Evolutionary conservation across 2,888 invertebrate species (phyloP), one percentile per base, ranked within the genome.

Genomic region (Eumacrocentrus americanus): DNA sequence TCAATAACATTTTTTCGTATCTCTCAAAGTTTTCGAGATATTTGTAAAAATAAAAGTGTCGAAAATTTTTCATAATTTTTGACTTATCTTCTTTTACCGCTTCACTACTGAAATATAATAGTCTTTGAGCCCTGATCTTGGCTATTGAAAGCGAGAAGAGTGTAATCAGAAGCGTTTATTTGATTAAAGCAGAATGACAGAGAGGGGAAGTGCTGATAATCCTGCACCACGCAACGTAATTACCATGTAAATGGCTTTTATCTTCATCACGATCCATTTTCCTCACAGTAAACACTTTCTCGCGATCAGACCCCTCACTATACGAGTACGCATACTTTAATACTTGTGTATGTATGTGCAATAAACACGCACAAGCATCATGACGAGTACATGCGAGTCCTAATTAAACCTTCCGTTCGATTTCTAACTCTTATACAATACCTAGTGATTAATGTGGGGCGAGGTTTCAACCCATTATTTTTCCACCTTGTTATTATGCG

Each of bases 241-340:
- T 73, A 68, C n/a, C 73, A 75, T 75, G 75, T 72, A 76, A 77
- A 76, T 72, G 69, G 67, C 60, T 60, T 65, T 72, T 76, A 77
- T 75, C 76, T 66, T 58, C 64, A 56, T 62, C 72, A 67, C 74
- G 72, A 77, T 77, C 75, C 70, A 67, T 74, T 77, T 59, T 75
- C 73, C 70, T 71, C 63, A 63, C 68, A 63, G 68, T 68, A 71
- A 74, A 75, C 74, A 78, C 78, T 77, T 77, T 77, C 77, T 73
- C 75, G 60, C 47, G 53, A 59, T 59, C 58, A 42, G 20, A 42
- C 46, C 46, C 16, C 37, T 50, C 51, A n/a, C n/a, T 50, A 11
- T 35, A 12, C 20, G 1, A 3, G 1, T 12, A 16, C 16, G 6
- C 18, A 3, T 34, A 9, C 34, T 18, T 29, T n/a, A 20, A 1